Percentiles rank a stretch among this genome's conserved stretches.
Conservation (phyloP, 2,888 invertebrate genomes). For the Vannuccia rotundouncinata region DNA sequence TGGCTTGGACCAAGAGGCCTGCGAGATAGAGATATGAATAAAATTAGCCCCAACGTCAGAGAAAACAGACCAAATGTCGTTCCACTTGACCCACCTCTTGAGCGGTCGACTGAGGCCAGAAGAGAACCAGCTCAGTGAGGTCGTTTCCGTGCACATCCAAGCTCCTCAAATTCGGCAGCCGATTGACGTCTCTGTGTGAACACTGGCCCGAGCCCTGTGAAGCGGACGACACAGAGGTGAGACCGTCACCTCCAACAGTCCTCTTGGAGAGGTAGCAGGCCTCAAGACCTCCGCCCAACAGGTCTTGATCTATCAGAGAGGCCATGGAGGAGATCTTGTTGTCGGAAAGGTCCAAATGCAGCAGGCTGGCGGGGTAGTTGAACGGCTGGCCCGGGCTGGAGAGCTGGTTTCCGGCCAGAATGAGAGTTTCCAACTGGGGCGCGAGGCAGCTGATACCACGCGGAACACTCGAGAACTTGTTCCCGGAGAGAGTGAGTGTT, state of each 20-base stretch:
- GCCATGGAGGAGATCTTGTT: slow-evolving; percentile 3
- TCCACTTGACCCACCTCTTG: slow-evolving; percentile 24
- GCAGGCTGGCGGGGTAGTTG: not conserved
- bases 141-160: slow-evolving; percentile 77
- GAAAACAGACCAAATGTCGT: not conserved
- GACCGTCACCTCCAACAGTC: slow-evolving; percentile 14
- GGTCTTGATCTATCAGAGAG: slow-evolving; percentile 13
- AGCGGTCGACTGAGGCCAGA: not conserved
- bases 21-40: too few species aligned
- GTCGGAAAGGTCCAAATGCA: slow-evolving; percentile 17
- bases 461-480: not conserved
- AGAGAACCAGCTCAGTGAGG: slow-evolving; percentile 63
- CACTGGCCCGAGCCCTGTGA: slow-evolving; percentile 42
- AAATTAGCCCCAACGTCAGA: not conserved
- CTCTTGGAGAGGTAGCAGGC: not conserved
- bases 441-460: not conserved
- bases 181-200: slow-evolving; percentile 61
- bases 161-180: slow-evolving; percentile 72
- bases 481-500: slow-evolving; percentile 2
- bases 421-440: not conserved
- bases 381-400: slow-evolving; percentile 25
- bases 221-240: too few species aligned
- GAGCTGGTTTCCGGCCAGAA: slow-evolving; percentile 6
- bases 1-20: not conserved
- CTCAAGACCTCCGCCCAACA: not conserved